Conservation (phyloP, 2,113 vertebrate species). For the Pterocles burchelli region DNA sequence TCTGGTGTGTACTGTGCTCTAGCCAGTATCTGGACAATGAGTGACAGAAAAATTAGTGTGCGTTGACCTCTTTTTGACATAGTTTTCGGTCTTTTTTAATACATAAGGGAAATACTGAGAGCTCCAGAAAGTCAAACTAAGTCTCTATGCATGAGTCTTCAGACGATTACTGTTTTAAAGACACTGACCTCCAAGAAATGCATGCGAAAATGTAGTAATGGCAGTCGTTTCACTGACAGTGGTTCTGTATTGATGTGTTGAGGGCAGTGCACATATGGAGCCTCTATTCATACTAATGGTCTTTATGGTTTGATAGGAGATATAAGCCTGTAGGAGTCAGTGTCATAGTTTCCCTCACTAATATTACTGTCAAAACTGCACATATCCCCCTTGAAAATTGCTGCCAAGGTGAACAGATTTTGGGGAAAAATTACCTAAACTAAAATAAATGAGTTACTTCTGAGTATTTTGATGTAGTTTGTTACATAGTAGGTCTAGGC, state of each 20-base stretch:
- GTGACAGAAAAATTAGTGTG: not conserved
- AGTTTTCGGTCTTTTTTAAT: not conserved
- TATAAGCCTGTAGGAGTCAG: not conserved
- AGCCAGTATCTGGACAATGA: conserved; percentile 3
- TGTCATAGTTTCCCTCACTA: not conserved
- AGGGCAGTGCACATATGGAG: not conserved
- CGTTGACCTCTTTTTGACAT: not conserved
- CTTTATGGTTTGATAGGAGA: not conserved
- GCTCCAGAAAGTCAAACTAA: not conserved
- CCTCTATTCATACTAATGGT: not conserved
- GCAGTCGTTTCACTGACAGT: not conserved
- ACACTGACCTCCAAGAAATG: not conserved
- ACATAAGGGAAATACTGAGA: not conserved
- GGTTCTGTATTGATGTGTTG: not conserved
- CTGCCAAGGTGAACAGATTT: not conserved
- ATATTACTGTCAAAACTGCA: not conserved
- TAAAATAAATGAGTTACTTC: not conserved
- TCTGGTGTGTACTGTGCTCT: not conserved
- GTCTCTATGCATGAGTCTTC: not conserved
- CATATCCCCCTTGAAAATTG: not conserved
- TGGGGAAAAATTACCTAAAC: not conserved
- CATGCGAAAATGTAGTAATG: not conserved
- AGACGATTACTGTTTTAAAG: not conserved
- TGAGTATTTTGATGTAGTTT: not conserved
- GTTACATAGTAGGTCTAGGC: not conserved